Base-by-base conservation (phyloP, 2,888 invertebrate species). In the Acrobasis consociella region DNA sequence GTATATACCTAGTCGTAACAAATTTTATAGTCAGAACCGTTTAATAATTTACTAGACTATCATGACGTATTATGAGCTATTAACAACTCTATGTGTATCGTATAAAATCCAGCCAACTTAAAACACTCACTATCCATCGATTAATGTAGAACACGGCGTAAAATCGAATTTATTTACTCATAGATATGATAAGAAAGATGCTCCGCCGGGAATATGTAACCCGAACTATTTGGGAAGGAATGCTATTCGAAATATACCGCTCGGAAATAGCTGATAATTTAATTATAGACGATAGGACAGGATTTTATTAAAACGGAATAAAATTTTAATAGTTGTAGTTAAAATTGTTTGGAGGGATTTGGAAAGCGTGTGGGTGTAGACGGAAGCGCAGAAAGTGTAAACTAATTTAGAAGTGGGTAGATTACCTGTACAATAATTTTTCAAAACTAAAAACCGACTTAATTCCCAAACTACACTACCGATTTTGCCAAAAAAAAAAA, bases 161-260 rank as follows among this genome's bases (percentile, higher is more conserved):
- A 86, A 86, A 81, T 82, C 83, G 75, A 82, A 85, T 85, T 83
- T 85, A 85, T 86, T 83, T 81, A 84, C 80, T 81, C 75, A 15
- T 71, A 75, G 80, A 84, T 83, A 83, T 67, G 73, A 78, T 73
- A 74, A 67, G 72, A 77, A 73, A 76, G 80, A 77, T 75, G 76
- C 73, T 69, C 64, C 65, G 64, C 66, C 60, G 22, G 58, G 53
- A 65, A 49, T 22, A 62, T n/a, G n/a, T 67, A 63, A 66, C 69
- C 63, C 56, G 42, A 42, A 8, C 56, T 56, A 56, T 56, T 56
- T 56, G 22, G 56, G 42, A 60, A 22, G 60, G 60, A 60, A 51
- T 51, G 60, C 39, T 65, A 61, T 61, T 62, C 61, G 60, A 11
- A 60, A 53, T 56, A 63, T 63, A 64, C 58, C 65, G 63, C 53